These are phyloP conservation scores for Chionodraco myersi DNA, from an alignment of 2,113 vertebrate species.

Conservation along the genomic window DNA sequence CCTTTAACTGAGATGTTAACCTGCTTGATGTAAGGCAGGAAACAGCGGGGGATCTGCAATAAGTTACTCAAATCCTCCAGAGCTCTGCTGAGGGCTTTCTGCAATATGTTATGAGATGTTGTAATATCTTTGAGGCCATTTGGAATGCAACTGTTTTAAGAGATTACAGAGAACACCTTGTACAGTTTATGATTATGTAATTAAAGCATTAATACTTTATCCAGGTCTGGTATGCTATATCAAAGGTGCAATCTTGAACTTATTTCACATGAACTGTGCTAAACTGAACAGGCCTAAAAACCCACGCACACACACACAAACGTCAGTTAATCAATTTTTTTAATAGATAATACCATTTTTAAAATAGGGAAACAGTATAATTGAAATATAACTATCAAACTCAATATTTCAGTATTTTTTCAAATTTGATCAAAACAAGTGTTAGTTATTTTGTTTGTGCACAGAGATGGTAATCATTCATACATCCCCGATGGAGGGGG, in stretches of 20 bases:
- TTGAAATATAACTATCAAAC: conserved; percentile 36
- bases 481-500: not conserved
- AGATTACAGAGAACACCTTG: too few species aligned
- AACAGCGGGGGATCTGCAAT: not conserved
- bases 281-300: not conserved
- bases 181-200: not conserved
- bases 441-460: conserved; percentile 22
- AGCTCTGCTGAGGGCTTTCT: too few species aligned
- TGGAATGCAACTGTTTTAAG: not conserved
- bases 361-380: conserved; percentile 55
- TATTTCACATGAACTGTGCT: not conserved
- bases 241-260: not conserved
- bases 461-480: conserved; percentile 20
- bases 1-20: not conserved
- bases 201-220: not conserved
- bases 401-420: conserved; percentile 18
- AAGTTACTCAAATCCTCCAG: too few species aligned
- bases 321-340: conserved; percentile 64
- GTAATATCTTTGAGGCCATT: not conserved
- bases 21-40: conserved; percentile 37
- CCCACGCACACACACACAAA: conserved; percentile 1
- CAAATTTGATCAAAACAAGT: conserved; percentile 23
- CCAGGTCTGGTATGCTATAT: not conserved
- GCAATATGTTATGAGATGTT: not conserved
- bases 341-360: conserved; percentile 71